Conservation (phyloP, 2,797 vertebrate species). For the Alectoris magna region DNA sequence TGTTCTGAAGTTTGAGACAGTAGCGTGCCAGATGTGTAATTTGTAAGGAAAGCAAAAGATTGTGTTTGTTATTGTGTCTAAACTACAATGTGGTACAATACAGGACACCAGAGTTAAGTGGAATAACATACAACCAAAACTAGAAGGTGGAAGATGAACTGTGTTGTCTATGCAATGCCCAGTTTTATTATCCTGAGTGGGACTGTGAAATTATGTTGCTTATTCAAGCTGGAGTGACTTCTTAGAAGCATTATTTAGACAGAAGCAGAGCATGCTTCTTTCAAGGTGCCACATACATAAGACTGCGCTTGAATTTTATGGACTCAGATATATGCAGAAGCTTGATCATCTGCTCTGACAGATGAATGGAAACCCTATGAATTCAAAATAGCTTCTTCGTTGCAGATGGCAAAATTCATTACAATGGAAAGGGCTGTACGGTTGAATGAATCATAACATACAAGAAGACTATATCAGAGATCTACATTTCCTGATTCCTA, state of each 20-base stretch:
- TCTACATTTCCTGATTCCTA: not conserved
- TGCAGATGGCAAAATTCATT: slow-evolving; percentile 11
- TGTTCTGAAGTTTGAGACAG: not conserved
- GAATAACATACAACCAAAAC: not conserved
- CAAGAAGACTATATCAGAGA: not conserved
- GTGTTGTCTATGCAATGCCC: not conserved
- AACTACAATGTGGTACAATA: not conserved
- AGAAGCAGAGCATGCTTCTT: not conserved
- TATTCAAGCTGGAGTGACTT: not conserved
- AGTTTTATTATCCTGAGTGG: not conserved
- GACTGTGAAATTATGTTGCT: not conserved
- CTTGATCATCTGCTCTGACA: slow-evolving; percentile 7
- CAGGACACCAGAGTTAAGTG: not conserved
- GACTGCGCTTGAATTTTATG: not conserved
- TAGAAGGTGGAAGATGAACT: not conserved
- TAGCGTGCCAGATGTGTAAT: not conserved
- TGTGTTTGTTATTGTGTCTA: not conserved
- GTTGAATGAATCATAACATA: not conserved
- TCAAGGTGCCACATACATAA: not conserved
- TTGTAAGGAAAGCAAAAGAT: not conserved
- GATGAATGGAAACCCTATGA: not conserved
- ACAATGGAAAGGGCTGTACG: not conserved
- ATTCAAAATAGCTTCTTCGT: not conserved
- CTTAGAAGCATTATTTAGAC: not conserved
- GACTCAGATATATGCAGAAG: not conserved